Evolutionary conservation across 2,113 vertebrate species (phyloP).

Genomic region (Gulo gulo): DNA sequence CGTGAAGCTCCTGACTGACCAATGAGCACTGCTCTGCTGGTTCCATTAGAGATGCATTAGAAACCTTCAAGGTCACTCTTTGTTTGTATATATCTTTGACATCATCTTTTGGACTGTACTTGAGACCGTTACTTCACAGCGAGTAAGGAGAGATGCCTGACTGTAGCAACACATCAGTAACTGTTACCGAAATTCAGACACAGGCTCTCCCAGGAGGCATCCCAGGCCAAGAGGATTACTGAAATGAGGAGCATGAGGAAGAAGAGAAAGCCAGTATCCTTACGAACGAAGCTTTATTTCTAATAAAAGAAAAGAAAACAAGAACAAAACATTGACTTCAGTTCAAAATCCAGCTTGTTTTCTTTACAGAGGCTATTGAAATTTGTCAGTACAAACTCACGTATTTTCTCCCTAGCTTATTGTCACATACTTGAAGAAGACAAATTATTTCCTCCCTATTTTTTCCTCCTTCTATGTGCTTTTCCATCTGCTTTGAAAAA

Average conservation of each 20-base stretch:
- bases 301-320: slow-evolving; percentile 59
- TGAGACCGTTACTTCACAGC: slow-evolving; percentile 40
- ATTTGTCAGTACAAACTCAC: background rate
- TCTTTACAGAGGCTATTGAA: slow-evolving; percentile 30
- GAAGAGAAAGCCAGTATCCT: background rate
- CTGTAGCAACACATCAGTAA: slow-evolving; percentile 47
- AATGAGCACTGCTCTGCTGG: background rate
- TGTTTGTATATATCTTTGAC: slow-evolving; percentile 58
- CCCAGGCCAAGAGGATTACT: slow-evolving; percentile 32
- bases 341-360: slow-evolving; percentile 36
- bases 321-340: slow-evolving; percentile 46
- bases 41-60: background rate
- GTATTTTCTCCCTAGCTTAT: background rate
- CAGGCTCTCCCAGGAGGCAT: background rate
- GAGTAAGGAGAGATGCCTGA: slow-evolving; percentile 26
- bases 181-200: slow-evolving; percentile 50
- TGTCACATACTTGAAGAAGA: slow-evolving; percentile 29
- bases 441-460: background rate
- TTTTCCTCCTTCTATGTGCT: background rate
- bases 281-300: slow-evolving; percentile 41
- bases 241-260: slow-evolving; percentile 10
- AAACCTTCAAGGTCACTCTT: slow-evolving; percentile 39
- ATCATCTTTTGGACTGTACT: slow-evolving; percentile 61
- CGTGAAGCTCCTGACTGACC: background rate
- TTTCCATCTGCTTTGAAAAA: background rate